Evolutionary conservation across 2,797 vertebrate species (phyloP), one percentile per base, ranked within the genome.

Genomic region (Hyperoplus lanceolatus): DNA sequence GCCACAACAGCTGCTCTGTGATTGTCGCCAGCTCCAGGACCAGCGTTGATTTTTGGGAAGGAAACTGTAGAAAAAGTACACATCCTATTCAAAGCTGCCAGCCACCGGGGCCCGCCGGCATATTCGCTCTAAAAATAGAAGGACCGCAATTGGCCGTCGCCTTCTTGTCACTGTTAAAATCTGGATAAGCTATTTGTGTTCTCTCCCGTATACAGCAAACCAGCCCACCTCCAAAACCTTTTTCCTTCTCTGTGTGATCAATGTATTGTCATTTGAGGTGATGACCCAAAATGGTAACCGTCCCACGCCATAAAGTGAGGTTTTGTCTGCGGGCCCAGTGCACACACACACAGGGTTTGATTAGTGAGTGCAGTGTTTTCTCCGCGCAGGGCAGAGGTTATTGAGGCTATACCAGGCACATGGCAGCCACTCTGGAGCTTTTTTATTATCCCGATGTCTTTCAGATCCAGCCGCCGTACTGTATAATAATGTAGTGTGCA

Each of bases 11-110:
- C 95, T 88, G 91, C 87, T 87, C 89, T 90, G 56, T 92, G 89
- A 92, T 95, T 96, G 91, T 93, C 91, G 89, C 92, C 91, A 91
- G 85, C 83, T 29, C 29, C 90, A 92, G 91, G 94, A 93, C 29
- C 93, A 91, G 83, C 83, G 78, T 90, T 94, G 93, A 89, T 94
- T 95, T 94, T 94, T 92, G 94, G 95, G 95, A 96, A 96, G 95
- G 95, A 96, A 29, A 86, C 94, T 95, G 87, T 79, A 92, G 92
- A 94, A 94, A 29, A 90, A 91, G 90, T 95, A 94, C 90, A 96
- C 95, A 96, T 96, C 95, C 93, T 87, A 83, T 89, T 91, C 89
- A 88, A 58, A 90, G 91, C 93, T 95, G 90, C 84, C 92, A 87
- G 92, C 81, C 29, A 29, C 86, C 85, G 71, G 64, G 84, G 29